Evolutionary conservation across 2,888 invertebrate species (phyloP), one percentile per base, ranked within the genome.

Genomic region (Lasioglossum malachurum): DNA sequence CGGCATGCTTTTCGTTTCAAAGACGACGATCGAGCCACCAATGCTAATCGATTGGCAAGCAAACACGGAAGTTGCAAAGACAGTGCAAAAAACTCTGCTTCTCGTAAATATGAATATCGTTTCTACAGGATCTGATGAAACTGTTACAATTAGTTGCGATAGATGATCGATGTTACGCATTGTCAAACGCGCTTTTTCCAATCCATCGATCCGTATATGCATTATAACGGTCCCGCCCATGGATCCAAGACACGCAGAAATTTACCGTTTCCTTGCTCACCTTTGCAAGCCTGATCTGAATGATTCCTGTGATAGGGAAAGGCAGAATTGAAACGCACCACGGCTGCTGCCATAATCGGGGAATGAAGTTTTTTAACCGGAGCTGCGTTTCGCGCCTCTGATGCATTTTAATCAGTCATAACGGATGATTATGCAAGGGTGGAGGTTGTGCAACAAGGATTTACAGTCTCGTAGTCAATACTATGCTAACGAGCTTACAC

Each of bases 401-500:
- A 80, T 76, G 67, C 49, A 60, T 85, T 69, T 80, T 75, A 80
- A 88, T 90, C 73, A 76, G 44, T 73, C 44, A 81, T 71, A 75
- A 46, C 38, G 64, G 4, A 38, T 67, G 67, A 79, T 91, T 91
- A 85, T 76, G 86, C 83, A 91, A 91, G 77, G 71, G 82, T 57
- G 46, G 19, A 72, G 57, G 86, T 91, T 84, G 87, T 84, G 83
- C 83, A 91, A 91, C 76, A 49, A 82, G 79, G 75, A 85, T 89
- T 90, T 84, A 67, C 67, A 81, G 73, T 82, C 57, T 87, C 53
- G 64, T n/a, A 83, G 81, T 75, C 78, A 31, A 83, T 76, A 82
- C 71, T 72, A 78, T 82, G 72, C 86, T 90, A 91, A 91, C 75
- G 60, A 87, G 91, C 82, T 91, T 91, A 90, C 27, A 1, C 19